Conservation (phyloP, 2,888 invertebrate genomes). For the Melieria picta region DNA sequence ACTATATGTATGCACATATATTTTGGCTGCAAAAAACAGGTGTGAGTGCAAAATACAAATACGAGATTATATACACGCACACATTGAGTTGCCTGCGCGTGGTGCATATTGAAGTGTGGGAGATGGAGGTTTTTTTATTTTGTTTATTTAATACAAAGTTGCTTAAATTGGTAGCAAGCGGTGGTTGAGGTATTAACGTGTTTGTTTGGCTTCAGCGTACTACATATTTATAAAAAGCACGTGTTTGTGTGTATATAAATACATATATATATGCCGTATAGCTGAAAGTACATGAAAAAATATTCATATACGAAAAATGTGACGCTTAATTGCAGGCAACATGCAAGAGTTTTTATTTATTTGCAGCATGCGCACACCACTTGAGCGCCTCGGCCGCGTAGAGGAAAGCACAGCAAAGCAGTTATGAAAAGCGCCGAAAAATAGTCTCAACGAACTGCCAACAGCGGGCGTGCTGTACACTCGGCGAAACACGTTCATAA, state of each 20-base stretch:
- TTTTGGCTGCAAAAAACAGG: conserved; percentile 19
- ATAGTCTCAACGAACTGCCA: no score
- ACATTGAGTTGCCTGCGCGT: no score
- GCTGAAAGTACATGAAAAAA: no score
- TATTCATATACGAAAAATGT: no score
- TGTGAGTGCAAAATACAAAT: conserved; percentile 23
- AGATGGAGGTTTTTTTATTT: conserved; percentile 8
- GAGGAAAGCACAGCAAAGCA: no score
- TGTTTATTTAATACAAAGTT: conserved; percentile 17
- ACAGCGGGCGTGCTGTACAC: no score
- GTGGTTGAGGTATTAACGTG: conserved; percentile 1
- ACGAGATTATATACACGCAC: neutral
- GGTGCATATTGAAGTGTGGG: neutral
- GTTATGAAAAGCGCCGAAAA: no score
- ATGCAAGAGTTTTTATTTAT: conserved; percentile 22
- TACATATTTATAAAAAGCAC: neutral
- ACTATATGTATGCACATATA: neutral
- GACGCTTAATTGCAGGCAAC: conserved; percentile 33
- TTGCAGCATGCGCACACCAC: neutral
- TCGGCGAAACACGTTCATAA: no score
- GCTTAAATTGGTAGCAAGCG: conserved; percentile 35
- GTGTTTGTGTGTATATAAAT: neutral
- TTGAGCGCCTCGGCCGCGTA: no score
- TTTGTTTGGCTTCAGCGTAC: no score
- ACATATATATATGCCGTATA: no score